phyloP scores from a whole-genome alignment of 2,113 vertebrate genomes.

The Irena cyanogastra region DNA sequence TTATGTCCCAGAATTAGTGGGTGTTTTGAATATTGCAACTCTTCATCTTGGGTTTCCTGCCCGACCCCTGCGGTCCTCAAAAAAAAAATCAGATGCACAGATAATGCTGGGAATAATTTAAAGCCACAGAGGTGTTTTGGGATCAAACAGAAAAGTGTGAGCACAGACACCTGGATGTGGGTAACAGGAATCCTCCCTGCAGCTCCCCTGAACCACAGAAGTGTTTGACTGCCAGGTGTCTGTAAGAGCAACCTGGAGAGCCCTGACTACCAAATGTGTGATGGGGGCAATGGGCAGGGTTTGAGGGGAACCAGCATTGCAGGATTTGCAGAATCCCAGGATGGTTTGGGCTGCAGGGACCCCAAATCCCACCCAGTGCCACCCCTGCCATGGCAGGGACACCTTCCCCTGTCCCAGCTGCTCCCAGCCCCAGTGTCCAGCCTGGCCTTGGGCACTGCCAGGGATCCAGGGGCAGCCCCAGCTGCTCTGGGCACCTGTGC shows the following conservation, averaged over 20 bases:
- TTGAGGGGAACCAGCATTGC: neutral
- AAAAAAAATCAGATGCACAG: accelerated
- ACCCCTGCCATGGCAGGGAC: neutral
- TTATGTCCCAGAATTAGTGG: neutral
- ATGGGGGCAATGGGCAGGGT: accelerated
- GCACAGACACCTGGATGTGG: neutral
- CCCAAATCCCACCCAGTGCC: accelerated
- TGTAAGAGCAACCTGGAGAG: neutral
- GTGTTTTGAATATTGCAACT: neutral
- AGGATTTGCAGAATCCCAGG: neutral
- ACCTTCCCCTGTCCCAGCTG: neutral
- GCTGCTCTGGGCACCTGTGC: neutral
- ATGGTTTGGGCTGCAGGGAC: neutral
- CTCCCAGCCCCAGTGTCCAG: neutral
- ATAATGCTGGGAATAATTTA: neutral
- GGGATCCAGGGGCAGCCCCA: neutral
- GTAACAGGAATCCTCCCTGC: neutral
- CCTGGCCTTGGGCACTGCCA: neutral
- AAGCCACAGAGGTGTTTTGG: neutral
- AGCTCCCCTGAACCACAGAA: neutral
- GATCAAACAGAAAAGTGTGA: neutral
- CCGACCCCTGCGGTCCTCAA: neutral
- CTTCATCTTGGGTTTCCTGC: neutral
- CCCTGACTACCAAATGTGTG: accelerated
- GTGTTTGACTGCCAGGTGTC: neutral